Base-by-base conservation (phyloP, 2,113 vertebrate species). In the Ceyx margarethae region DNA sequence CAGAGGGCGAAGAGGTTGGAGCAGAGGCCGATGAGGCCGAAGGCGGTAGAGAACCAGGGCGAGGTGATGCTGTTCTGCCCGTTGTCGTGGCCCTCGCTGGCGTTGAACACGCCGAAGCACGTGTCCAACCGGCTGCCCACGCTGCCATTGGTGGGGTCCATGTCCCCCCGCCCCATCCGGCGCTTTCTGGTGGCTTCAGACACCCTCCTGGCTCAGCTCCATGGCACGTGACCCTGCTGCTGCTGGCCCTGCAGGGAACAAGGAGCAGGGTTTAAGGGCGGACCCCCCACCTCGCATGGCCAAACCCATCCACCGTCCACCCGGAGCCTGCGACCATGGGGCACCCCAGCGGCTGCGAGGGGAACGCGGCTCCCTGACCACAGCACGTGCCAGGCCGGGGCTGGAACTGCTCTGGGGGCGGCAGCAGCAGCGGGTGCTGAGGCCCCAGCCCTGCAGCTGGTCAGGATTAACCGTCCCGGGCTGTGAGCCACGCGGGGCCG, bases 1-100 rank as follows among this genome's bases (percentile, higher is more conserved):
- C 97, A 88, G 26, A 99, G 97, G 13, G 99, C 99, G 1, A 99
- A 97, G 92, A 99, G 97, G 95, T 99, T 99, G 93, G 99, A 99
- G 90, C 87, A 96, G 73, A 99, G 97, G 57, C 99, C 99, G 29
- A 98, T 92, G 21, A 93, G 28, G 80, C 93, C 96, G 35, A 99
- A 99, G 80, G 97, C 90, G 0, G 96, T 95, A 0, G 99, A 97
- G 81, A 98, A 99, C 98, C 98, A 98, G 3, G 96, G 97, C 0
- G 98, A 98, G 23, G 98, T 79, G 2, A 98, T 97, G 48, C 90
- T 79, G 56, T 26, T 86, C 23, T 66, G 94, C 0, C 56, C 61
- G 0, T 11, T 9, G 2, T 81, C 53, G 5, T 20, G 92, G 77
- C 95, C 84, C 0, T 13, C 9, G 0, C 77, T 96, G 78, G 65